Percentiles rank a stretch among this genome's conserved stretches.
Evolutionary conservation across 2,797 vertebrate genomes (phyloP).

Genomic region (Phylloscopus collybita): DNA sequence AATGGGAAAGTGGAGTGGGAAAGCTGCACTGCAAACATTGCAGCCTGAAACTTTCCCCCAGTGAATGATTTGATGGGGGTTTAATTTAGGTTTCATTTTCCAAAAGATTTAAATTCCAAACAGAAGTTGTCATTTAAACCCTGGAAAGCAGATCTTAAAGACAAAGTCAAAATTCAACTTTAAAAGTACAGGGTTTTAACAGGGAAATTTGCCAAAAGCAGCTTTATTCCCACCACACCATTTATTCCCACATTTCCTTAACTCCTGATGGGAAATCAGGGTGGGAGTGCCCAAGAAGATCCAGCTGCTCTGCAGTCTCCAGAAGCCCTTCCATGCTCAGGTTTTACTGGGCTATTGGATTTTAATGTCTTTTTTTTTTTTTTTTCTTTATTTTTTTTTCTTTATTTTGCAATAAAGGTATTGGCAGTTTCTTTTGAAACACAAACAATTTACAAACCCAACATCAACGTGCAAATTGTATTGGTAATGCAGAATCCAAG

Average conservation of each 20-base stretch:
- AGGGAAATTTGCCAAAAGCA: background rate
- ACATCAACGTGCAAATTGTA: accelerated
- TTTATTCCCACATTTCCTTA: background rate
- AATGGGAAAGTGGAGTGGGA: background rate
- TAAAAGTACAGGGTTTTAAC: background rate
- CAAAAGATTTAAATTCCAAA: background rate
- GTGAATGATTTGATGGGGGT: background rate
- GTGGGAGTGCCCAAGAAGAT: background rate
- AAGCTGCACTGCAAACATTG: background rate
- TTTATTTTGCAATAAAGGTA: accelerated
- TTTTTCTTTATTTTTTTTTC: too few relatives aligned
- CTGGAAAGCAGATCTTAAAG: background rate
- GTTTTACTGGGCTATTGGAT: background rate
- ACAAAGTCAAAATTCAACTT: background rate
- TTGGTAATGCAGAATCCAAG: background rate
- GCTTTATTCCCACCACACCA: background rate
- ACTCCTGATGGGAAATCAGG: background rate
- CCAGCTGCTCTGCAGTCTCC: background rate
- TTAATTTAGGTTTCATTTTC: background rate
- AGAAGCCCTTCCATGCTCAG: background rate
- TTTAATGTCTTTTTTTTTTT: background rate
- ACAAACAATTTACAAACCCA: background rate
- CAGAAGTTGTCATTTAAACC: background rate
- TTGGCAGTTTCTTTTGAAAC: background rate
- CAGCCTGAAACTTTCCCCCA: background rate